phyloP scores from a whole-genome alignment of 1,140 invertebrate species.

The Aphaenogaster ashmeadi region DNA sequence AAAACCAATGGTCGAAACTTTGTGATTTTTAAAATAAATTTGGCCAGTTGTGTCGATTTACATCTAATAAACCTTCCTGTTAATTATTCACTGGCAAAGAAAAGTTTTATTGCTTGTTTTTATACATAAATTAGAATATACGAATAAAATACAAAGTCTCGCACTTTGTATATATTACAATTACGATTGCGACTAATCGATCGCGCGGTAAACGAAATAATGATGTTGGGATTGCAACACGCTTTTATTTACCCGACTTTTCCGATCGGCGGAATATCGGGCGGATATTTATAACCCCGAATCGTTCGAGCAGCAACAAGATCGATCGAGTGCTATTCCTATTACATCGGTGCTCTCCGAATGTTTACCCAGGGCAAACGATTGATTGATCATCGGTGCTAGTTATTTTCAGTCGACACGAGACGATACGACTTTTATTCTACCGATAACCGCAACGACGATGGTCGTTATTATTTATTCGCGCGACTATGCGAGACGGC shows the following conservation, averaged over 20 bases:
- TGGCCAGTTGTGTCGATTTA: no score
- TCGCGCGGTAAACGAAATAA: slow-evolving; percentile 32
- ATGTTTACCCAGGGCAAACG: slow-evolving; percentile 55
- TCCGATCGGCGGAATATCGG: slow-evolving; percentile 39
- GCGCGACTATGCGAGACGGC: not conserved
- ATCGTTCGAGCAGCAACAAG: slow-evolving; percentile 58
- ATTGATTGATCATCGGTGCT: slow-evolving; percentile 60
- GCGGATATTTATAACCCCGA: slow-evolving; percentile 59
- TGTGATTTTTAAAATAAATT: no score
- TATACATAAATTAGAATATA: not conserved
- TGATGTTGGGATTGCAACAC: slow-evolving; percentile 26
- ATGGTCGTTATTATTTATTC: slow-evolving; percentile 24
- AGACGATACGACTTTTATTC: slow-evolving; percentile 42
- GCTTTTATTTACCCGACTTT: slow-evolving; percentile 55
- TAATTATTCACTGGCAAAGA: no score
- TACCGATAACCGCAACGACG: slow-evolving; percentile 6
- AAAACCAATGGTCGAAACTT: no score
- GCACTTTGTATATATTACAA: not conserved
- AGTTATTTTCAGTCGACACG: slow-evolving; percentile 61
- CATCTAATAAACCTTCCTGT: no score
- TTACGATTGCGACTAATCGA: slow-evolving; percentile 14
- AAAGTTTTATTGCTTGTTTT: no score
- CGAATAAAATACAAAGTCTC: not conserved
- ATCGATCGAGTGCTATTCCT: slow-evolving; percentile 61
- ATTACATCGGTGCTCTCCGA: slow-evolving; percentile 50